These are phyloP conservation scores for Ranitomeya imitator DNA, from an alignment of 2,113 vertebrate species.

Conservation along the genomic window DNA sequence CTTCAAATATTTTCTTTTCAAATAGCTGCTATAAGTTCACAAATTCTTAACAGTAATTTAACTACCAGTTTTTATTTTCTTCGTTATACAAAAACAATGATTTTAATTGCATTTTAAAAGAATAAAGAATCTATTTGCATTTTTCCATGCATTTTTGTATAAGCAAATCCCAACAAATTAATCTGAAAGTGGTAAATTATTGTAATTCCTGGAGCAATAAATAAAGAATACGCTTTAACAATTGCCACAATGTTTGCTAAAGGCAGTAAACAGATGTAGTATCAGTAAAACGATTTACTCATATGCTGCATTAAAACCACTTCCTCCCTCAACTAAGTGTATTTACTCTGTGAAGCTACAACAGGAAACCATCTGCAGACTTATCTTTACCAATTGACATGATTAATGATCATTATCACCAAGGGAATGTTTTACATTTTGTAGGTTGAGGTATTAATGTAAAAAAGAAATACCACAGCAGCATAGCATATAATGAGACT, in stretches of 20 bases:
- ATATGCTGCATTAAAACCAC: slow-evolving; percentile 3
- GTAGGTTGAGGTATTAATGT: neutral
- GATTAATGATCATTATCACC: neutral
- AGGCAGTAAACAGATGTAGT: neutral
- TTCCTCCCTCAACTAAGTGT: slow-evolving; percentile 4
- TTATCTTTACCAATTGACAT: neutral
- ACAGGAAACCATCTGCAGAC: slow-evolving; percentile 35
- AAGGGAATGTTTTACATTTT: neutral
- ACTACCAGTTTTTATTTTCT: no score
- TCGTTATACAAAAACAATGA: no score
- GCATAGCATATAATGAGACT: neutral
- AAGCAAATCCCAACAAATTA: no score
- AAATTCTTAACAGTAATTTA: no score
- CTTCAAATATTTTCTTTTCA: no score
- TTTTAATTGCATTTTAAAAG: no score
- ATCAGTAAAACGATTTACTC: neutral
- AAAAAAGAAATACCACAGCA: neutral
- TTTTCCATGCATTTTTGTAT: no score
- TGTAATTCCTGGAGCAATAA: no score
- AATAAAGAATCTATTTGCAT: no score
- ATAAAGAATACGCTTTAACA: neutral
- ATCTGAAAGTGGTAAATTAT: no score
- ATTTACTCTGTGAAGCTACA: neutral
- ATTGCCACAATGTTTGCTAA: neutral
- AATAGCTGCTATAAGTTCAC: no score